Evolutionary conservation across 2,888 invertebrate species (phyloP).

Genomic region (Diarsia mendica): DNA sequence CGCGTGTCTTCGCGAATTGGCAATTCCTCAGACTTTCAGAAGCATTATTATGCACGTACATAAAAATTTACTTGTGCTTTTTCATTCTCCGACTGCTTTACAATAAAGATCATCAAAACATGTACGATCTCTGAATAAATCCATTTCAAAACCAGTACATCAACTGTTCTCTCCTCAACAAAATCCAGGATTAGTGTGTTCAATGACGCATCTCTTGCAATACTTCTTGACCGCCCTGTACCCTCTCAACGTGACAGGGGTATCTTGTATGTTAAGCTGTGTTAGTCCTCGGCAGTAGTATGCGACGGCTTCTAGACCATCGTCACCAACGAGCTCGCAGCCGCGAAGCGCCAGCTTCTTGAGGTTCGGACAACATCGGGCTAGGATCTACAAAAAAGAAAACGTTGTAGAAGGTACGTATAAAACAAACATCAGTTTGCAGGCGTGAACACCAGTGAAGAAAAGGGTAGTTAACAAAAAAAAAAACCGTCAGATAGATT

Average conservation of each 20-base stretch:
- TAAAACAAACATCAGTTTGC: background rate
- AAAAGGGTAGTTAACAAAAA: background rate
- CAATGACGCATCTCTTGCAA: slow-evolving; percentile 97
- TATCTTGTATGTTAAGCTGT: slow-evolving; percentile 98
- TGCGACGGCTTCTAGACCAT: slow-evolving; percentile 95
- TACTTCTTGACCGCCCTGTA: slow-evolving; percentile 97
- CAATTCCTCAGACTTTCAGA: too few relatives aligned
- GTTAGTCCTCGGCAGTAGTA: slow-evolving; percentile 97
- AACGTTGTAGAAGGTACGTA: background rate
- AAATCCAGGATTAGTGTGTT: slow-evolving; percentile 98
- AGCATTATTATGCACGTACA: background rate
- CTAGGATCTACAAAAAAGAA: slow-evolving; percentile 92
- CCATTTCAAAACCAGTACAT: slow-evolving; percentile 4
- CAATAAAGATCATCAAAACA: background rate
- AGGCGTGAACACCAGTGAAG: too few relatives aligned
- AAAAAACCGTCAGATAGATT: too few relatives aligned
- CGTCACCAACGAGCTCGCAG: slow-evolving; percentile 97
- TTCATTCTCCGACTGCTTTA: background rate
- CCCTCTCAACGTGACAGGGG: slow-evolving; percentile 96
- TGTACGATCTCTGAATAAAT: background rate
- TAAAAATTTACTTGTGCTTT: background rate
- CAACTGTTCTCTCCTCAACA: slow-evolving; percentile 79
- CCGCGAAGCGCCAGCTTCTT: slow-evolving; percentile 97
- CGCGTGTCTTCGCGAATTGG: too few relatives aligned
- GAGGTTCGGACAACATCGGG: slow-evolving; percentile 96